Evolutionary conservation across 1,140 invertebrate species (phyloP).

Genomic region (Drosophila quadrilineata): DNA sequence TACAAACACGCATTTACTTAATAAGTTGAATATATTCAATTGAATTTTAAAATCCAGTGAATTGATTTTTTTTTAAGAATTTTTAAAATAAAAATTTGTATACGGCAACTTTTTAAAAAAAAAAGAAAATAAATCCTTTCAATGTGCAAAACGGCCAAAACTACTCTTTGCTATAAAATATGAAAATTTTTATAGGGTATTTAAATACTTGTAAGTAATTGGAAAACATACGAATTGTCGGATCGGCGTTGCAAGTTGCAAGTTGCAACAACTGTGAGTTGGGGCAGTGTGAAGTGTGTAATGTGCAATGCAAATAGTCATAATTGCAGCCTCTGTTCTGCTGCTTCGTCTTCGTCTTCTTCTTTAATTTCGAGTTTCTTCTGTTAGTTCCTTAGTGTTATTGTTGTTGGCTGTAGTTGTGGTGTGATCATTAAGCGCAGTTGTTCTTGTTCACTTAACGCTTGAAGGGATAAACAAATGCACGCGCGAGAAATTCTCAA

Average conservation of each 20-base stretch:
- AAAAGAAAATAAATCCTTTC: no score
- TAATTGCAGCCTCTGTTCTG: slow-evolving; percentile 72
- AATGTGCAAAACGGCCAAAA: no score
- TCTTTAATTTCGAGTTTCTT: no score
- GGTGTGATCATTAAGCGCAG: slow-evolving; percentile 66
- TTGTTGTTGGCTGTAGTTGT: slow-evolving; percentile 9
- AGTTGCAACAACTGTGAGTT: no score
- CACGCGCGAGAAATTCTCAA: slow-evolving; percentile 72
- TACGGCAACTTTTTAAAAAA: no score
- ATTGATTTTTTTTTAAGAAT: no score
- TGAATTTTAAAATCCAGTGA: no score
- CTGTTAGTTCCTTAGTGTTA: slow-evolving; percentile 20
- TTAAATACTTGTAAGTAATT: slow-evolving; percentile 27
- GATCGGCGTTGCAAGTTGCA: slow-evolving; percentile 20
- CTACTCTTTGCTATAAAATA: no score
- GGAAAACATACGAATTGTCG: slow-evolving; percentile 19
- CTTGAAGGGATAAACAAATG: slow-evolving; percentile 72
- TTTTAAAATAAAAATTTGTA: no score
- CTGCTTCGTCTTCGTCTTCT: no score
- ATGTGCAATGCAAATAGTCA: slow-evolving; percentile 74
- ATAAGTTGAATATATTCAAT: no score
- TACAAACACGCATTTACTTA: no score
- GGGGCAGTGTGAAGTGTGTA: slow-evolving; percentile 55
- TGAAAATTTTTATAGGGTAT: slow-evolving; percentile 8
- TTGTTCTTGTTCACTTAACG: slow-evolving; percentile 78